Evolutionary conservation across 2,888 invertebrate species (phyloP), one percentile per base, ranked within the genome.

Genomic region (Hyles lineata): DNA sequence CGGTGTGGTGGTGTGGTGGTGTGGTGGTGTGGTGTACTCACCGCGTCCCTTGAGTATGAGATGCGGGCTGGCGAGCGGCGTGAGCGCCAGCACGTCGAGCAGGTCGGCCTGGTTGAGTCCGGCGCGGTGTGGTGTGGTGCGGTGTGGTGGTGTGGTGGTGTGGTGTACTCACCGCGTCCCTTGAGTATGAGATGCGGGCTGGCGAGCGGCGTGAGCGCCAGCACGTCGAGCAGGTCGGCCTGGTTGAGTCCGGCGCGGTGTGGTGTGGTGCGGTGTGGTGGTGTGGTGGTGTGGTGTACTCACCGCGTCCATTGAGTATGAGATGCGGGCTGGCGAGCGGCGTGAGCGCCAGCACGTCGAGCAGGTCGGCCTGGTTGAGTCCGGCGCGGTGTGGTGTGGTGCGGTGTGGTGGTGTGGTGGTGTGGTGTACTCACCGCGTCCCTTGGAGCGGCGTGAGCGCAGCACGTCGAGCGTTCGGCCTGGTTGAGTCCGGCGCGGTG

Each of bases 51-150:
- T 29, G 29, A 29, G 32, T 32, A 32, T 55, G 55, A 55, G 55
- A 17, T 55, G 55, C 55, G 55, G 55, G 19, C 55, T 55, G 99
- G 96, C 3, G 98, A 29, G 29, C 29, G 29, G 29, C 29, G 29
- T 29, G 29, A 29, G 29, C 29, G 29, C 29, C 29, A 29, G 29
- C 29, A 29, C 98, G 92, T 99, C 99, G 0, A 99, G 98, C 73
- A 99, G 94, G 35, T 98, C 98, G 2, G 98, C 98, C 77, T 99
- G 93, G 52, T 55, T 15, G 52, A 55, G 52, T 9, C 52, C 4
- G 15, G 52, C 15, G 19, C 52, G 29, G 29, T 29, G 29, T 29
- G 29, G 29, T 29, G 29, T 29, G 29, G 1, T 1, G 29, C 3
- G 29, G 29, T 29, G 29, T 29, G 29, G 29, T 29, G 29, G 29